A percentile compares a stretch with the other conserved stretches of the same genome.
Evolutionary conservation across 2,797 vertebrate species (phyloP).

Genomic region (Selene dorsalis): DNA sequence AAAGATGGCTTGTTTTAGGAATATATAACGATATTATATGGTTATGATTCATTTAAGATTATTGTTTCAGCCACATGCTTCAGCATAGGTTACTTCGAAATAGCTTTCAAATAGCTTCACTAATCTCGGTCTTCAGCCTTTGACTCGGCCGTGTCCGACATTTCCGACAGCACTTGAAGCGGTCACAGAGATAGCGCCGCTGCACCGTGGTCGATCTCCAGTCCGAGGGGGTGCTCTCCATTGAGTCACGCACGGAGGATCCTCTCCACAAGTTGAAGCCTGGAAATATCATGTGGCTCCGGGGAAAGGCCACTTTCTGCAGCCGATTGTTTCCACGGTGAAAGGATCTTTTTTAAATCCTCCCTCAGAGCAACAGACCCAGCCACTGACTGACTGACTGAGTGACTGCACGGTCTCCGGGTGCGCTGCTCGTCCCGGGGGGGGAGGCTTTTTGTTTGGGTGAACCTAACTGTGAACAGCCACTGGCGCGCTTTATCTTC

Average conservation of each 20-base stretch:
- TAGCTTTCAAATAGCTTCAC: no score
- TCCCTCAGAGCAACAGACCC: neutral
- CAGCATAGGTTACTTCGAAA: neutral
- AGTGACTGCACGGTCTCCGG: slow-evolving; percentile 35
- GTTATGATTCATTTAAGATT: no score
- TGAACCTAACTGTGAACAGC: slow-evolving; percentile 38
- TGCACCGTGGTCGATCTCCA: slow-evolving; percentile 8
- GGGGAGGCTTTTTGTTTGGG: slow-evolving; percentile 63
- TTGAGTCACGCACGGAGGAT: neutral
- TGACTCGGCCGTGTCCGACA: rapidly evolving
- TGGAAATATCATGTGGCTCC: slow-evolving; percentile 23
- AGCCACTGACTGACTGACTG: no score
- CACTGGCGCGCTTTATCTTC: slow-evolving; percentile 34
- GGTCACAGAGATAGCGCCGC: slow-evolving; percentile 53
- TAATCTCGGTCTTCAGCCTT: neutral
- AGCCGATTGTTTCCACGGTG: neutral
- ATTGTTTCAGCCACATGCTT: no score
- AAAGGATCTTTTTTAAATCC: neutral
- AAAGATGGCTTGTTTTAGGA: no score
- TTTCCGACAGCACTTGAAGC: slow-evolving; percentile 56
- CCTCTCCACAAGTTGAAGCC: slow-evolving; percentile 40
- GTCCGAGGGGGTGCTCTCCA: slow-evolving; percentile 23
- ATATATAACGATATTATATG: no score
- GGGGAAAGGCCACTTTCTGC: neutral
- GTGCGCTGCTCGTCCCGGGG: slow-evolving; percentile 45